phyloP scores from a whole-genome alignment of 2,113 vertebrate genomes.

The Rattus rattus region DNA sequence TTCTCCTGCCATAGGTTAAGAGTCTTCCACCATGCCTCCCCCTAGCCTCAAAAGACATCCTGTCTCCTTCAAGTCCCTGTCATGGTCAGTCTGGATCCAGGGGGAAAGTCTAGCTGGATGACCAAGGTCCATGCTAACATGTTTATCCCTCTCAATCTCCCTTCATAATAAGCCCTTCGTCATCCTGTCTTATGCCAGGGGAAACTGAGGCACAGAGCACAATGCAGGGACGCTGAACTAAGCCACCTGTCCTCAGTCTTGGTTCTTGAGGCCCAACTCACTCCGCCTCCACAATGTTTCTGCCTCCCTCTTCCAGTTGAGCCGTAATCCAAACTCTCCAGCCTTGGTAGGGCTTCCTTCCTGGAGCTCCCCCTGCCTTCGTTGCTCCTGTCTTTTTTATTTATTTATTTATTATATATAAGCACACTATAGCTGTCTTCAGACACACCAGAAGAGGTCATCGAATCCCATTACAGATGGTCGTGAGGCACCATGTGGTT shows the following conservation, averaged over 20 bases:
- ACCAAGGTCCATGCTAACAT: not conserved
- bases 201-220: not conserved
- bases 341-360: not conserved
- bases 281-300: not conserved
- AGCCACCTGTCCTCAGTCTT: not conserved
- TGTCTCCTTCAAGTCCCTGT: not conserved
- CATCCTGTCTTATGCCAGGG: not conserved
- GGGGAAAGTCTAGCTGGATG: not conserved
- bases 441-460: too few species aligned
- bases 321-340: not conserved
- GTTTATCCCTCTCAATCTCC: not conserved
- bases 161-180: not conserved
- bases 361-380: not conserved
- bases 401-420: too few species aligned
- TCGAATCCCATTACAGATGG: too few species aligned
- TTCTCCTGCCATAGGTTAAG: not conserved
- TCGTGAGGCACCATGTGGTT: too few species aligned
- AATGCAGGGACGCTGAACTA: not conserved
- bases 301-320: not conserved
- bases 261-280: not conserved
- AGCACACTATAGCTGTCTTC: too few species aligned
- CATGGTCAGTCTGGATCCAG: not conserved
- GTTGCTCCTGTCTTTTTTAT: not conserved
- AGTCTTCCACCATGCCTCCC: not conserved
- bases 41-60: too few species aligned